Percentiles rank a stretch among this genome's conserved stretches.
Evolutionary conservation across 2,113 vertebrate genomes (phyloP).

Genomic region (Neomonachus schauinslandi): DNA sequence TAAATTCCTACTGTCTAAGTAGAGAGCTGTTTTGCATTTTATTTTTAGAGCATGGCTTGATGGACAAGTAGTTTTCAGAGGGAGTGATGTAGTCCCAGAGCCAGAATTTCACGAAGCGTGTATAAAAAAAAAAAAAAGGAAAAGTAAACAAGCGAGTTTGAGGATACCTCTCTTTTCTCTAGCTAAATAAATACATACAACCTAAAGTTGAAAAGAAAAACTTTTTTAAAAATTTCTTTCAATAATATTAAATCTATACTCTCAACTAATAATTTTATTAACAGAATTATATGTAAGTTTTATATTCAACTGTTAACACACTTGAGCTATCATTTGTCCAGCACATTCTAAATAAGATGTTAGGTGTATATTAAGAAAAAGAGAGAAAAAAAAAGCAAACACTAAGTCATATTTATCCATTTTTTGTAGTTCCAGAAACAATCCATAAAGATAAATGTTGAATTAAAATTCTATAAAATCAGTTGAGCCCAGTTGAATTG

Average conservation of each 20-base stretch:
- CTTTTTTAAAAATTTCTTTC: background rate
- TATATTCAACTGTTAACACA: background rate
- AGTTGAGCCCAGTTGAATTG: background rate
- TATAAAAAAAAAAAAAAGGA: background rate
- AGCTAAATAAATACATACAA: background rate
- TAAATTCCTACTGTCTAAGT: constrained; percentile 11
- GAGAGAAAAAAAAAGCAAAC: background rate
- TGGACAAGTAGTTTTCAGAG: background rate
- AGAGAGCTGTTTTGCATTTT: background rate
- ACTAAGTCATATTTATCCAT: background rate
- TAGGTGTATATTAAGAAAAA: background rate
- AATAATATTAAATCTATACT: background rate
- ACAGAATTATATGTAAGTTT: background rate
- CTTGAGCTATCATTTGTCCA: background rate
- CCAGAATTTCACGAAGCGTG: background rate
- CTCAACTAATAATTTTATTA: background rate
- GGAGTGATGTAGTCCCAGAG: background rate
- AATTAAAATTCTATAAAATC: constrained; percentile 1
- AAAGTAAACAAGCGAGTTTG: background rate
- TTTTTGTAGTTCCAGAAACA: background rate
- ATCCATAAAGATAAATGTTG: background rate
- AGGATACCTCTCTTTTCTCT: background rate
- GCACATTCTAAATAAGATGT: background rate
- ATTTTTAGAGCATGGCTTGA: background rate
- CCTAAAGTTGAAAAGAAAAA: background rate